Percentiles rank a stretch among this genome's conserved stretches.
These are phyloP conservation scores for Cynaeus angustus DNA, from an alignment of 2,888 invertebrate genomes.

Conservation along the genomic window DNA sequence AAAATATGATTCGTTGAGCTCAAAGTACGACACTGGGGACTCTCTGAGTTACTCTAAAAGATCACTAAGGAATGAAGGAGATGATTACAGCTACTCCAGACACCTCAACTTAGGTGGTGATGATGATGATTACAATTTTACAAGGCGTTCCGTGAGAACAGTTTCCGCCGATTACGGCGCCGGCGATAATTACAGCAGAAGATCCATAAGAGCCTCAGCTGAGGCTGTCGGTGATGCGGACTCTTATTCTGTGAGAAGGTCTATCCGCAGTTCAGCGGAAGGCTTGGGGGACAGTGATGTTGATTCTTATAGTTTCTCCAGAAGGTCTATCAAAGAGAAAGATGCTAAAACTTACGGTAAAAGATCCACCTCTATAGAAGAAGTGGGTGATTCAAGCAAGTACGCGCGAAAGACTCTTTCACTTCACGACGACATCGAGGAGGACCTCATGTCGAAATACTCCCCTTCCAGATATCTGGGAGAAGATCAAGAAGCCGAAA, in stretches of 20 bases:
- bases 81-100: slow-evolving; percentile 54
- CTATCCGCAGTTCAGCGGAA: slow-evolving; percentile 60
- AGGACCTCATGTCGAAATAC: slow-evolving; percentile 60
- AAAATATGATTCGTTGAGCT: slow-evolving; percentile 58
- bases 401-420: slow-evolving; percentile 53
- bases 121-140: slow-evolving; percentile 47
- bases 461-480: slow-evolving; percentile 56
- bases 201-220: slow-evolving; percentile 57
- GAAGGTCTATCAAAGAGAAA: slow-evolving; percentile 49
- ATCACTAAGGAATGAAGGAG: slow-evolving; percentile 48
- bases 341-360: slow-evolving; percentile 16
- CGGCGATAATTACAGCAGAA: slow-evolving; percentile 60
- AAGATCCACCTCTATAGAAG: slow-evolving; percentile 55
- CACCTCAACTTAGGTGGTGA: slow-evolving; percentile 52
- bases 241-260: slow-evolving; percentile 61
- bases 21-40: slow-evolving; percentile 57
- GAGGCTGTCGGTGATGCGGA: slow-evolving; percentile 64
- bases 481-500: slow-evolving; percentile 58
- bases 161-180: slow-evolving; percentile 54
- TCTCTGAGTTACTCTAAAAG: slow-evolving; percentile 52
- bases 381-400: slow-evolving; percentile 55
- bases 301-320: slow-evolving; percentile 46
- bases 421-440: slow-evolving; percentile 56
- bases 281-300: slow-evolving; percentile 53
- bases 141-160: slow-evolving; percentile 56